phyloP scores from a whole-genome alignment of 2,113 vertebrate genomes.

The Esox niger region DNA sequence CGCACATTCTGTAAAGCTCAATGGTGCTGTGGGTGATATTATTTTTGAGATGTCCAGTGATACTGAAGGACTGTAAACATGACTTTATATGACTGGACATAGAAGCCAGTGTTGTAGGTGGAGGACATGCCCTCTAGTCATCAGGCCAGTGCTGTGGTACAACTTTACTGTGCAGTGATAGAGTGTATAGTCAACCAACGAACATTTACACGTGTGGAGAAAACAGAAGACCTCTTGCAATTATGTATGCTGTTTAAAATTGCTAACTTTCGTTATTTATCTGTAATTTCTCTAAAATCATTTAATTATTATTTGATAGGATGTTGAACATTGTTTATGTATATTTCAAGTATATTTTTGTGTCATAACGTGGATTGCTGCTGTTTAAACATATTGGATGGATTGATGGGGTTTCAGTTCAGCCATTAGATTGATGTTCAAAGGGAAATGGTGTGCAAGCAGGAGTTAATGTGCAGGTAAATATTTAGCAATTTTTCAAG shows the following conservation, averaged over 20 bases:
- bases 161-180: constrained; percentile 19
- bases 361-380: constrained; percentile 61
- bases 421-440: constrained; percentile 55
- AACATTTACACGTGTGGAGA: constrained; percentile 31
- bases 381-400: constrained; percentile 41
- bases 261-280: constrained; percentile 54
- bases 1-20: neutral
- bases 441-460: constrained; percentile 41
- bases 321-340: constrained; percentile 48
- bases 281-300: constrained; percentile 27
- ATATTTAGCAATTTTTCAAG: constrained; percentile 47
- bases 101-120: neutral
- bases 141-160: neutral
- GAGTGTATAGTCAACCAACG: constrained; percentile 1
- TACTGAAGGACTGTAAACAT: neutral
- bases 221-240: constrained; percentile 23
- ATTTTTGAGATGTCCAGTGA: neutral
- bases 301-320: constrained; percentile 56
- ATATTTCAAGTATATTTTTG: constrained; percentile 39
- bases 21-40: neutral
- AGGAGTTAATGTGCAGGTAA: constrained; percentile 35
- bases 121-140: neutral
- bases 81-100: neutral
- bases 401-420: constrained; percentile 52
- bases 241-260: constrained; percentile 43